These are phyloP conservation scores for Peromyscus aztecus DNA, from an alignment of 2,797 vertebrate species.

Conservation along the genomic window DNA sequence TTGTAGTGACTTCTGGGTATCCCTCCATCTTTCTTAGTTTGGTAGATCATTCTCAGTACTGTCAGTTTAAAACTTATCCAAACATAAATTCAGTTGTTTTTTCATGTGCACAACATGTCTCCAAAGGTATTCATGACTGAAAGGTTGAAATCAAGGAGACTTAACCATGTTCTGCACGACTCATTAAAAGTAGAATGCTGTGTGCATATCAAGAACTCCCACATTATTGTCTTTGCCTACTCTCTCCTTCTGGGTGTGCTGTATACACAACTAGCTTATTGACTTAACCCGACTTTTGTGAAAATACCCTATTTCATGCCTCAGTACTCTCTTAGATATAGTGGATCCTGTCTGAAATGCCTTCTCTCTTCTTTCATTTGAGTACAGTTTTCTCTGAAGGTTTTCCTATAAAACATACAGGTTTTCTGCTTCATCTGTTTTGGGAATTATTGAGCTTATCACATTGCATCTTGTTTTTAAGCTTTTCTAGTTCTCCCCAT, in stretches of 20 bases:
- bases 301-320: not conserved
- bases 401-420: not conserved
- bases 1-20: fast-evolving
- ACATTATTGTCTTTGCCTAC: too few species aligned
- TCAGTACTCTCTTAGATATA: not conserved
- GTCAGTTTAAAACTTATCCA: not conserved
- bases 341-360: not conserved
- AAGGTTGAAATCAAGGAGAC: not conserved
- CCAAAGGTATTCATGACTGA: not conserved
- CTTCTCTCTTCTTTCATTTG: not conserved
- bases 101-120: not conserved
- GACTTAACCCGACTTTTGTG: not conserved
- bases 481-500: not conserved
- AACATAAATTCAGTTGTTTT: not conserved
- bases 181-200: not conserved
- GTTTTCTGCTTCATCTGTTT: not conserved
- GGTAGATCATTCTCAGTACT: not conserved
- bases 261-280: not conserved
- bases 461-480: not conserved
- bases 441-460: not conserved
- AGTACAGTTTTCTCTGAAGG: not conserved
- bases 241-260: not conserved
- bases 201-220: fast-evolving
- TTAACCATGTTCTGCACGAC: not conserved
- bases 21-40: not conserved